Percentiles rank a stretch among this genome's conserved stretches.
Evolutionary conservation across 2,888 invertebrate genomes (phyloP).

Genomic region (Lithophane socia): DNA sequence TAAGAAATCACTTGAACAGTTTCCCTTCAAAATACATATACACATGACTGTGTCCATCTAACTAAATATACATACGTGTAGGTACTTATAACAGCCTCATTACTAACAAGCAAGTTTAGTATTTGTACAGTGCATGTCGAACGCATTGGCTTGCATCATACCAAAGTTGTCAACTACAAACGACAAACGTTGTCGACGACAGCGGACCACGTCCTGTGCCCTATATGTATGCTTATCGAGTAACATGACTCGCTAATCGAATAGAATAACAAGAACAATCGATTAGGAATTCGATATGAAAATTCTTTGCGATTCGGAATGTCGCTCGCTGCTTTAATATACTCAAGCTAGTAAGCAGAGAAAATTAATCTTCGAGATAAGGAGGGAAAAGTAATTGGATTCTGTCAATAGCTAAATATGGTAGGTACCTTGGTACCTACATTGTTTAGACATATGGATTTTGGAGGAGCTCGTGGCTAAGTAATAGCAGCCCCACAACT

Average conservation of each 20-base stretch:
- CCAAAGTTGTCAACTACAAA: conserved; percentile 66
- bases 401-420: conserved; percentile 1
- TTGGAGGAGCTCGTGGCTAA: no score
- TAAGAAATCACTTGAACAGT: no score
- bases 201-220: conserved; percentile 65
- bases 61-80: conserved; percentile 6
- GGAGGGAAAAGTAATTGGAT: conserved; percentile 30
- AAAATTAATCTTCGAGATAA: conserved; percentile 40
- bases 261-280: conserved; percentile 64
- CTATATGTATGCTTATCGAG: conserved; percentile 62
- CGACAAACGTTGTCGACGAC: conserved; percentile 58
- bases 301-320: conserved; percentile 52
- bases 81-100: conserved; percentile 35
- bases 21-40: neutral
- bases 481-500: no score
- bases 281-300: conserved; percentile 62
- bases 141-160: conserved; percentile 69
- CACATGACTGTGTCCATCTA: conserved; percentile 14
- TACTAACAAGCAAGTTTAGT: conserved; percentile 58
- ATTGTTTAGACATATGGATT: neutral
- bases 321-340: conserved; percentile 51
- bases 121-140: conserved; percentile 64
- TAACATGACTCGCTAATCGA: conserved; percentile 65
- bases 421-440: neutral
- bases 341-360: conserved; percentile 22